Base-by-base conservation (phyloP, 2,797 vertebrate genomes). In the Cryptoblepharus egeriae region DNA sequence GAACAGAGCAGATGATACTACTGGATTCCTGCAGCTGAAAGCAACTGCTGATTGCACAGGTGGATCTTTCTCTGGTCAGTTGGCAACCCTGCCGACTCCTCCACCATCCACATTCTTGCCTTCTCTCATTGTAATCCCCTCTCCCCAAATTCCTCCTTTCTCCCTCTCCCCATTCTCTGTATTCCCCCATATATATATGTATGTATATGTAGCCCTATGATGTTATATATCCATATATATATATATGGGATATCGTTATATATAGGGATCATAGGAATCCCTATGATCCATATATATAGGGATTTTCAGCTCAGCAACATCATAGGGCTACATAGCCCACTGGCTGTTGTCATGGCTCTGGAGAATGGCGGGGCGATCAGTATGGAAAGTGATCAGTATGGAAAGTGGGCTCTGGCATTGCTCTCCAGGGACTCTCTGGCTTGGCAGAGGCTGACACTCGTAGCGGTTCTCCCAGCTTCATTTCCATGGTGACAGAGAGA, bases 401-500 rank as follows among this genome's bases (percentile, higher is more conserved):
- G 55, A 75, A 75, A 75, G 49, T 26, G 32, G 55, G 55, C 22
- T 37, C 20, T 35, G 32, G 52, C 72, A 4, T 58, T 5, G 3
- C 55, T 82, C 32, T 10, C 0, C 1, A 82, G 85, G 72, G 30
- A 75, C 68, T 90, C 52, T 77, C 52, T 76, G 82, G 78, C 85
- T 87, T 88, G 89, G 87, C 88, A 86, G 79, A 49, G 76, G 74
- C 76, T 88, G 81, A 45, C 82, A 84, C 82, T 75, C 83, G 49
- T 87, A 83, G 72, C 60, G 3, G 85, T 88, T 80, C 88, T 75
- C 65, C 55, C 84, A 89, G 75, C 80, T 0, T 79, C 87, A 85
- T 92, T 90, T 90, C 91, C 92, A 91, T 92, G 88, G 90, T 71
- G 87, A 92, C 79, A 13, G 64, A 64, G 76, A 67, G 63, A 84